phyloP scores from a whole-genome alignment of 1,140 invertebrate species.

The Pseudachorutes palmiensis region DNA sequence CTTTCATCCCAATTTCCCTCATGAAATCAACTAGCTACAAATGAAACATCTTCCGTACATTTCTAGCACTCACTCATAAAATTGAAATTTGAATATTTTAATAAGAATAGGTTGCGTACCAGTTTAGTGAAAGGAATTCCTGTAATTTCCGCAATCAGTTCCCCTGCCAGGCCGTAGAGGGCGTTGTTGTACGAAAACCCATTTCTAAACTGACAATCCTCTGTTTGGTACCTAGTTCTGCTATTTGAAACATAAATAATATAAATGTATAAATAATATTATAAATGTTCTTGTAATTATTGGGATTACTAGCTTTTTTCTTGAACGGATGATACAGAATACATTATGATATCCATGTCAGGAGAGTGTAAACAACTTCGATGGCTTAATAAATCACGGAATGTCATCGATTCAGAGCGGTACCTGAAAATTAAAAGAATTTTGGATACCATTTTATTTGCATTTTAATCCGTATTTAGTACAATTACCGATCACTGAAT shows the following conservation, averaged over 20 bases:
- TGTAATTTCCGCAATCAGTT: conserved; percentile 15
- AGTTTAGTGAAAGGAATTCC: not conserved
- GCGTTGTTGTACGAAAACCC: conserved; percentile 17
- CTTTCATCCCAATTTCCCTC: not conserved
- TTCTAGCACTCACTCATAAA: not conserved
- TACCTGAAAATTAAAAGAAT: not conserved
- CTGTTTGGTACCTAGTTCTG: conserved; percentile 10
- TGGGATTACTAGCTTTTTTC: not conserved
- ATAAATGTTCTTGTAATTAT: too few relatives aligned
- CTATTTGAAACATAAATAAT: too few relatives aligned
- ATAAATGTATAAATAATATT: too few relatives aligned
- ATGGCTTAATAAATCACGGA: conserved; percentile 1
- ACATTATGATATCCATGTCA: not conserved
- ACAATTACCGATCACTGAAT: not conserved
- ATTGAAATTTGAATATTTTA: not conserved
- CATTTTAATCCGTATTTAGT: not conserved
- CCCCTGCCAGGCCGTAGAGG: conserved; percentile 15
- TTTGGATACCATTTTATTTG: not conserved
- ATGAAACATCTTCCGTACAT: not conserved
- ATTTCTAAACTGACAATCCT: conserved; percentile 17
- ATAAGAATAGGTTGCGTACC: not conserved
- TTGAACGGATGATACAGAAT: not conserved
- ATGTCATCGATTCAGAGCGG: not conserved
- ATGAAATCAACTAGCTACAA: not conserved
- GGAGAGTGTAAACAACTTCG: not conserved